Evolutionary conservation across 2,888 invertebrate species (phyloP).

Genomic region (Amphipoea oculea): DNA sequence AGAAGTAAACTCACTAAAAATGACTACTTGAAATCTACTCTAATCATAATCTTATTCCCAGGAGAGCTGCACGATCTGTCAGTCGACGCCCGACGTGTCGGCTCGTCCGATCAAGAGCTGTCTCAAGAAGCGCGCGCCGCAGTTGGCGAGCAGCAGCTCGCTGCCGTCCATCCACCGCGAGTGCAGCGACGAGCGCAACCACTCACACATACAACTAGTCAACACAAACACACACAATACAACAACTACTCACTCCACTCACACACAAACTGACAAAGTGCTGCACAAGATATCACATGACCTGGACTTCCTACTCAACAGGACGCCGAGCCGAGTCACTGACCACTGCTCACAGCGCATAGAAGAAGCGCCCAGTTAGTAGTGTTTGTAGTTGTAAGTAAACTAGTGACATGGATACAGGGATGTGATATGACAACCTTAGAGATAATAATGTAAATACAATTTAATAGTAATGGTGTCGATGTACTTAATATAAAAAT

Average conservation of each 20-base stretch:
- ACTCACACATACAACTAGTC: constrained; percentile 83
- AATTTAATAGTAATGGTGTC: background rate
- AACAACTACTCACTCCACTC: constrained; percentile 83
- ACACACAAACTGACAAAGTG: constrained; percentile 91
- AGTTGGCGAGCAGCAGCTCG: constrained; percentile 79
- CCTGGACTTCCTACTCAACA: constrained; percentile 94
- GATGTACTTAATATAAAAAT: background rate
- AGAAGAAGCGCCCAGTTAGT: constrained; percentile 85
- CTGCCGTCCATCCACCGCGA: constrained; percentile 78
- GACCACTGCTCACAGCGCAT: constrained; percentile 75
- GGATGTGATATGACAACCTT: constrained; percentile 77
- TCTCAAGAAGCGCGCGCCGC: constrained; percentile 81
- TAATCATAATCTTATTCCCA: constrained; percentile 6
- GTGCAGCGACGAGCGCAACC: constrained; percentile 74
- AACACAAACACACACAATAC: constrained; percentile 78
- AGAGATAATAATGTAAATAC: constrained; percentile 32
- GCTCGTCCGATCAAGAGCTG: constrained; percentile 86
- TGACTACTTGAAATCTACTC: too few species aligned
- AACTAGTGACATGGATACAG: constrained; percentile 81
- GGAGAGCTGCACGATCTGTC: constrained; percentile 84
- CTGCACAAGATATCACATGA: constrained; percentile 95
- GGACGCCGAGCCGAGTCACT: constrained; percentile 84
- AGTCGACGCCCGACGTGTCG: constrained; percentile 85
- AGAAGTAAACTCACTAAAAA: background rate
- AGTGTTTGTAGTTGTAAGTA: constrained; percentile 43